Base-by-base conservation (phyloP, 2,113 vertebrate species). In the Nothocercus julius region DNA sequence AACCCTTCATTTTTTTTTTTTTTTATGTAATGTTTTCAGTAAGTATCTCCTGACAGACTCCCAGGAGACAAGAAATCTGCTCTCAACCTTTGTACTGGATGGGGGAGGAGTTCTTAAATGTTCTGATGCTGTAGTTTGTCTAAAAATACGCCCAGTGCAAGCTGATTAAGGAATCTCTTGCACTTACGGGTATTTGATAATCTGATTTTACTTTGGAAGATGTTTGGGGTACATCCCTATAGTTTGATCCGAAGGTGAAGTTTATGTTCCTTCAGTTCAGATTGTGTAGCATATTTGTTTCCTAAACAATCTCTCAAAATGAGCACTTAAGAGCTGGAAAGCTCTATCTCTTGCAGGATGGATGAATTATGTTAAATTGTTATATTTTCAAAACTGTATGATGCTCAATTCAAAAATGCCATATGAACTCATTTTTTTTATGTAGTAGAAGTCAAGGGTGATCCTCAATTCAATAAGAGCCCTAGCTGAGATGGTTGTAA, bases 261-360 rank as follows among this genome's bases (percentile, higher is more conserved):
- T 84, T 58, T 38, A 30, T 95, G 92, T 92, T 89, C 79, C 88
- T 96, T 96, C 91, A 51, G 85, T 96, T 95, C 77, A 69, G 74
- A 88, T 42, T 92, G 79, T 85, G 92, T 95, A 93, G 87, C 94
- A 83, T 17, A 54, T 87, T 84, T 95, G 64, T 95, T 96, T 97
- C 90, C 17, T 95, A 93, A 93, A 62, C 77, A 63, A 18, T 86
- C 62, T 97, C 91, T 85, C 44, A 92, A 90, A 76, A 93, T 93
- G 90, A 94, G 70, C 90, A 28, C 67, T 72, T 56, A 85, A 95
- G 80, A 89, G 66, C 70, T 76, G 82, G 51, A 75, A 92, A 45
- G 59, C 72, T 90, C 62, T 58, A 77, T 74, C 45, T 2, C 51
- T 79, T 82, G 67, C 64, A 77, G 85, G 59, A n/a, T 87, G 83